These are phyloP conservation scores for Danionella dracula DNA, from an alignment of 2,797 vertebrate genomes.

Conservation along the genomic window DNA sequence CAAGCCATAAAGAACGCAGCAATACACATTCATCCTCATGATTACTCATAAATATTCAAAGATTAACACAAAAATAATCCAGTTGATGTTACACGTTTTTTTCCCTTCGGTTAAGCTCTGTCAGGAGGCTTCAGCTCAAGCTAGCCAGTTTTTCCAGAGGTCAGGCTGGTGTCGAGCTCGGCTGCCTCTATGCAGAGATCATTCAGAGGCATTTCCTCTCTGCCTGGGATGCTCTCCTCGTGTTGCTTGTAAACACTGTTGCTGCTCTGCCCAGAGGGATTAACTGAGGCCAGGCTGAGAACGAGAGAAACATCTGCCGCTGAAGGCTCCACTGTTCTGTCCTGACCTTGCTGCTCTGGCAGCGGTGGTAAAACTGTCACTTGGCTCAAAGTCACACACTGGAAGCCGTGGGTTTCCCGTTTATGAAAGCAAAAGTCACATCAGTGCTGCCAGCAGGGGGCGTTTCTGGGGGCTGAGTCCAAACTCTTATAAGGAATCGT, in stretches of 20 bases:
- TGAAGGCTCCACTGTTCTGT: conserved; percentile 20
- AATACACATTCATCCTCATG: too few relatives aligned
- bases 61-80: too few relatives aligned
- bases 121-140: background rate
- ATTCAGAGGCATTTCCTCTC: conserved; percentile 41
- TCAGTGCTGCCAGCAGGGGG: too few relatives aligned
- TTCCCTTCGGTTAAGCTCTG: background rate
- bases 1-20: too few relatives aligned
- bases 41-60: too few relatives aligned
- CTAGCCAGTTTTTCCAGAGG: conserved; percentile 13
- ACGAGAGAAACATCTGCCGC: conserved; percentile 45
- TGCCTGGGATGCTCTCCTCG: conserved; percentile 17
- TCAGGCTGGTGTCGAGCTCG: conserved; percentile 19
- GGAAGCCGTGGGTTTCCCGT: background rate
- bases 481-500: too few relatives aligned
- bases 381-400: conserved; percentile 1
- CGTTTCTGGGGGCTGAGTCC: too few relatives aligned
- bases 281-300: conserved; percentile 19
- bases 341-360: conserved; percentile 1
- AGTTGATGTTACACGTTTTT: background rate
- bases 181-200: conserved; percentile 39
- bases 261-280: conserved; percentile 40
- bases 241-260: conserved; percentile 33
- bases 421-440: background rate
- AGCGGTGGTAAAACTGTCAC: conserved; percentile 7